Percentiles rank a stretch among this genome's conserved stretches.
Evolutionary conservation across 1,140 invertebrate genomes (phyloP).

Genomic region (Trypoxylus dichotomus): DNA sequence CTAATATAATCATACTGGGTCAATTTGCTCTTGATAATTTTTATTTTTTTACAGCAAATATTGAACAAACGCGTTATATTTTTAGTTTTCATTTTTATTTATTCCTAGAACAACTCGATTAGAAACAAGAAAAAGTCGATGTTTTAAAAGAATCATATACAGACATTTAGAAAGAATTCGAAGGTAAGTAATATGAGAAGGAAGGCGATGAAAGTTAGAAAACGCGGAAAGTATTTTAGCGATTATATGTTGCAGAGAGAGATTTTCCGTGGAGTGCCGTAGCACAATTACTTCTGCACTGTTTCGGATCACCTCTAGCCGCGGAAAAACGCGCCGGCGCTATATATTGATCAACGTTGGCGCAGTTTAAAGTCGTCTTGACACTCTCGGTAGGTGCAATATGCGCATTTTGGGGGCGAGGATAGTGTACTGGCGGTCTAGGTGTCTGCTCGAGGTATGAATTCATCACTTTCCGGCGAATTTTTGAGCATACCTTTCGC

Average conservation of each 20-base stretch:
- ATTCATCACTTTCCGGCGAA: neutral
- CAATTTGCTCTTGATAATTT: slow-evolving; percentile 26
- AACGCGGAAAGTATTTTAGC: neutral
- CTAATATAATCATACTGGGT: slow-evolving; percentile 26
- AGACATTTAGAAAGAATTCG: neutral
- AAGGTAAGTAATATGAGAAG: neutral
- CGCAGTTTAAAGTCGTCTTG: neutral
- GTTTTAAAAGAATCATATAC: neutral
- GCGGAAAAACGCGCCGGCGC: slow-evolving; percentile 28
- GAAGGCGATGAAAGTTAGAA: neutral
- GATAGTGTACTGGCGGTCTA: neutral
- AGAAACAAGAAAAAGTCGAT: neutral
- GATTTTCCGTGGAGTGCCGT: neutral
- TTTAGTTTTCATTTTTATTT: slow-evolving; percentile 25
- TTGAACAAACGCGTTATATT: neutral
- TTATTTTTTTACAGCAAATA: slow-evolving; percentile 20
- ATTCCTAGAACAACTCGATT: neutral
- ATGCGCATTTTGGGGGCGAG: neutral
- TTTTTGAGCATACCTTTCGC: neutral
- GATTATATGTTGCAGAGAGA: neutral
- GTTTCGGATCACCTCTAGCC: slow-evolving; percentile 6
- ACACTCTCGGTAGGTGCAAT: neutral
- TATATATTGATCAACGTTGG: slow-evolving; percentile 32
- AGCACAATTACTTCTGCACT: slow-evolving; percentile 9
- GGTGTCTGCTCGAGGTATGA: neutral